A percentile compares a stretch with the other conserved stretches of the same genome.
phyloP scores from a whole-genome alignment of 2,113 vertebrate genomes.

The Psephotus haematonotus region DNA sequence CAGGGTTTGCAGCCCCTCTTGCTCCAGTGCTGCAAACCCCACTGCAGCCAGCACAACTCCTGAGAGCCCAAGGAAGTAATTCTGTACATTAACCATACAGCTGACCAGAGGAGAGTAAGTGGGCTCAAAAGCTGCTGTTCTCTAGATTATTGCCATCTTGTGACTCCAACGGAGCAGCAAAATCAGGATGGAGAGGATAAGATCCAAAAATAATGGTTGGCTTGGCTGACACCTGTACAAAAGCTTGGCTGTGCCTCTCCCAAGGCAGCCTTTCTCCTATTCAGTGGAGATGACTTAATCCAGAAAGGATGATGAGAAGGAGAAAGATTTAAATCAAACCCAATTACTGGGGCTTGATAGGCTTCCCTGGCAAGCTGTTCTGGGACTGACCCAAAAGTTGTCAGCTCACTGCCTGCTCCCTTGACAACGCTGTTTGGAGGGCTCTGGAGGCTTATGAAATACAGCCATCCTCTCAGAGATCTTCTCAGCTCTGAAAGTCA shows the following conservation, averaged over 20 bases:
- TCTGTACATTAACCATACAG: neutral
- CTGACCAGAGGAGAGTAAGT: neutral
- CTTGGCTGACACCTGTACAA: neutral
- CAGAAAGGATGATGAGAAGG: slow-evolving; percentile 27
- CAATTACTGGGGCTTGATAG: slow-evolving; percentile 9
- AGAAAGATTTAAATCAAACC: slow-evolving; percentile 57
- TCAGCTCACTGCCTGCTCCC: slow-evolving; percentile 7
- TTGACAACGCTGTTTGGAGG: neutral
- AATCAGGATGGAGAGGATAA: neutral
- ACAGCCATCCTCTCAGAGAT: neutral
- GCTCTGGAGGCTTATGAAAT: neutral
- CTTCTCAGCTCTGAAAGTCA: neutral
- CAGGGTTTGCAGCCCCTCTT: neutral
- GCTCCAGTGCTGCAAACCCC: neutral
- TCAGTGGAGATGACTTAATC: slow-evolving; percentile 5
- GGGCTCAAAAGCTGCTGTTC: neutral
- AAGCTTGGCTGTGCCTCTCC: neutral
- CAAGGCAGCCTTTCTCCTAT: neutral
- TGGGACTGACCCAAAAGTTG: slow-evolving; percentile 25
- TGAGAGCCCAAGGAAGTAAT: neutral
- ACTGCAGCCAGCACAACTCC: neutral
- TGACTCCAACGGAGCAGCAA: neutral
- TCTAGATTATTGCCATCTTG: neutral
- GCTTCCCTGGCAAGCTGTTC: slow-evolving; percentile 39
- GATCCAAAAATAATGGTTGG: neutral